Evolutionary conservation across 1,140 invertebrate species (phyloP).

Genomic region (Popillia japonica): DNA sequence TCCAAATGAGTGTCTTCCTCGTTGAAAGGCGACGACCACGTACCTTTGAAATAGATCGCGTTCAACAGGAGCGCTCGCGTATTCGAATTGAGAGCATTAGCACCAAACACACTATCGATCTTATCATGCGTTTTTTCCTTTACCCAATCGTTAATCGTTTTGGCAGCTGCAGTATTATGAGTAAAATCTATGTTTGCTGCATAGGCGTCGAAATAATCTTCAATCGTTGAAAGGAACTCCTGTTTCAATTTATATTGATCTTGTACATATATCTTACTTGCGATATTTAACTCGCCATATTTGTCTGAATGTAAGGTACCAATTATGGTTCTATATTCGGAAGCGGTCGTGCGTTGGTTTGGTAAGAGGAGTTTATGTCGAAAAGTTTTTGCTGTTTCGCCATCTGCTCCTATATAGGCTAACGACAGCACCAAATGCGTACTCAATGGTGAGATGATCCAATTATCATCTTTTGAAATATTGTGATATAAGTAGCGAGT

Average conservation of each 20-base stretch:
- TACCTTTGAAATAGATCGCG: constrained; percentile 78
- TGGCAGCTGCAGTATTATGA: constrained; percentile 51
- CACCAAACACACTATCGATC: constrained; percentile 70
- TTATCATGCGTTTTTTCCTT: constrained; percentile 72
- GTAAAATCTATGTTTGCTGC: constrained; percentile 65
- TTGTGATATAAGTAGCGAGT: too few relatives aligned
- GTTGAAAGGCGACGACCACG: background rate
- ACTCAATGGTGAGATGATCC: background rate
- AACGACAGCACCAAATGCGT: background rate
- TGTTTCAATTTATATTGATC: too few relatives aligned
- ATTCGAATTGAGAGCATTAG: constrained; percentile 64
- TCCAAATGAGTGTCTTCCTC: background rate
- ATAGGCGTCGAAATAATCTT: constrained; percentile 60
- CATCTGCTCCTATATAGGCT: background rate
- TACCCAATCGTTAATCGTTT: constrained; percentile 74
- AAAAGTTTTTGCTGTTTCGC: constrained; percentile 57
- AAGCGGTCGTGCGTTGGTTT: too few relatives aligned
- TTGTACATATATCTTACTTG: too few relatives aligned
- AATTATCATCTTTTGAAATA: background rate
- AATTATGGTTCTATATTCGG: too few relatives aligned
- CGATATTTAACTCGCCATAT: too few relatives aligned
- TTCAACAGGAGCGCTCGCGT: constrained; percentile 75
- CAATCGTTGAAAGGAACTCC: too few relatives aligned
- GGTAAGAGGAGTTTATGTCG: too few relatives aligned
- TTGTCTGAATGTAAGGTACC: too few relatives aligned